Evolutionary conservation across 2,113 vertebrate species (phyloP).

Genomic region (Carlito syrichta): DNA sequence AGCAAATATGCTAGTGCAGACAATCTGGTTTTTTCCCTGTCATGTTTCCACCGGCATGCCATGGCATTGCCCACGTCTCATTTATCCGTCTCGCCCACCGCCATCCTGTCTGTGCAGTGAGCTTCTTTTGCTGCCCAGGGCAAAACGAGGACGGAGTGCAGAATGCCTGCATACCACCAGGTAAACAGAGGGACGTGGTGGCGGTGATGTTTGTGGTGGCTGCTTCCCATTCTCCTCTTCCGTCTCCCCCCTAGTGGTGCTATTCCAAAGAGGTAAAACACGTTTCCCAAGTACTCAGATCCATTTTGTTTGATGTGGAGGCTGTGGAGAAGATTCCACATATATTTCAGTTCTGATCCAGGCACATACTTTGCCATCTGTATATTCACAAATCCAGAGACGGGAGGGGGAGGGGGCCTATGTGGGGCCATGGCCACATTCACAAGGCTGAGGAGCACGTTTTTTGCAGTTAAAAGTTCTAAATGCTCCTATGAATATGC

Average conservation of each 20-base stretch:
- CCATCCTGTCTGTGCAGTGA: conserved; percentile 96
- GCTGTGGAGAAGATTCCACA: neutral
- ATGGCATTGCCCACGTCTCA: conserved; percentile 89
- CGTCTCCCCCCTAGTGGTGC: neutral
- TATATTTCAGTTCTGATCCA: neutral
- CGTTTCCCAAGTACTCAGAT: neutral
- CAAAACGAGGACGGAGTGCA: conserved; percentile 98
- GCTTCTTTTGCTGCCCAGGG: conserved; percentile 98
- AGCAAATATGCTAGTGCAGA: conserved; percentile 77
- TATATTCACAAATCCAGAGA: neutral
- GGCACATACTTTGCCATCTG: neutral
- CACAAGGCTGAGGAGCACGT: neutral
- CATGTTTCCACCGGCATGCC: conserved; percentile 82
- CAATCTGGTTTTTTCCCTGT: conserved; percentile 84
- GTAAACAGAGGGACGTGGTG: conserved; percentile 88
- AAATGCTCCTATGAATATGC: neutral
- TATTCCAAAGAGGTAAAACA: neutral
- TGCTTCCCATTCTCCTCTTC: conserved; percentile 50
- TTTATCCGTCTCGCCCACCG: conserved; percentile 87
- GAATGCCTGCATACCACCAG: conserved; percentile 99
- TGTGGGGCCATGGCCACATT: neutral
- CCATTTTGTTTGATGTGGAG: neutral
- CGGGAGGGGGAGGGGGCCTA: neutral
- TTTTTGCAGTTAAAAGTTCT: conserved; percentile 22
- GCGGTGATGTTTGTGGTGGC: conserved; percentile 66